A percentile compares a stretch with the other conserved stretches of the same genome.
phyloP scores from a whole-genome alignment of 2,888 invertebrate species.

The Cyclophora punctaria region DNA sequence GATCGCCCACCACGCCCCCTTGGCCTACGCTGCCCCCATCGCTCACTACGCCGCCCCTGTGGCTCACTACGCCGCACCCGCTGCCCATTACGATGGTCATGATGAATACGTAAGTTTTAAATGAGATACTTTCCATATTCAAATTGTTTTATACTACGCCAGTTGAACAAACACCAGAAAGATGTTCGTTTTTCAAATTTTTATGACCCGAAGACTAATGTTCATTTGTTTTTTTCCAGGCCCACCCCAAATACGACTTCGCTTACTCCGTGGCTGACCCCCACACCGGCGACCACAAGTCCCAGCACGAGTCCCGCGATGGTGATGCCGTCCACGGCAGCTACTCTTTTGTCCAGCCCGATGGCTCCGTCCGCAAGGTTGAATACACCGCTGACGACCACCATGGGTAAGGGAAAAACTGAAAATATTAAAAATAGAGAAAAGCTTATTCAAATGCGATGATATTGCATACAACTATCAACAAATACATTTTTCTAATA shows the following conservation, averaged over 20 bases:
- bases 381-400: constrained; percentile 69
- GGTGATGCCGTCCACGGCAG: constrained; percentile 75
- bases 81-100: constrained; percentile 28
- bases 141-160: too few relatives aligned
- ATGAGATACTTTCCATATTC: too few relatives aligned
- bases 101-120: constrained; percentile 26
- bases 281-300: constrained; percentile 75
- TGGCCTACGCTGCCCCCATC: constrained; percentile 20
- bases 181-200: too few relatives aligned
- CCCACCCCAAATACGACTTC: constrained; percentile 60
- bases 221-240: constrained; percentile 24
- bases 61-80: constrained; percentile 18
- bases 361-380: constrained; percentile 70
- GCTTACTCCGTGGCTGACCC: constrained; percentile 72
- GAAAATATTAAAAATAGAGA: not conserved
- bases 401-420: constrained; percentile 47
- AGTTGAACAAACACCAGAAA: constrained; percentile 30
- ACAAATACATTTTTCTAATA: too few relatives aligned
- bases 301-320: constrained; percentile 68
- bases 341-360: constrained; percentile 74
- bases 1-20: constrained; percentile 1
- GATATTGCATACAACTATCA: too few relatives aligned
- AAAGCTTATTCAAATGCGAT: too few relatives aligned
- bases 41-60: constrained; percentile 27
- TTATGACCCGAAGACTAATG: too few relatives aligned